Conservation (phyloP, 1,140 invertebrate genomes). For the Trichonephila clavata region DNA sequence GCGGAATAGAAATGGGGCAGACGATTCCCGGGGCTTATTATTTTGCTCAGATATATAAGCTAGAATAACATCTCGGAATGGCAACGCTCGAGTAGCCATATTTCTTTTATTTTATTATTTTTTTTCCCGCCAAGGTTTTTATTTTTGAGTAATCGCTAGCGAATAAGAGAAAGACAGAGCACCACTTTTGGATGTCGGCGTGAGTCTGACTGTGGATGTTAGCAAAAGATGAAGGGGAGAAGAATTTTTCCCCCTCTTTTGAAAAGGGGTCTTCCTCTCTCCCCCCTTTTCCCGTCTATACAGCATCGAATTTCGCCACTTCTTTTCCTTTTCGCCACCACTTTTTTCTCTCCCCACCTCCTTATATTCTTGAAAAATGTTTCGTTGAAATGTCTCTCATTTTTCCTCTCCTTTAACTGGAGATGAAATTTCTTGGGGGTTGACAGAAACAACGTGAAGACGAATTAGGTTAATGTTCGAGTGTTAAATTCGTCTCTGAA, state of each 20-base stretch:
- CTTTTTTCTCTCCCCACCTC: neutral
- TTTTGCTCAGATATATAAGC: conserved; percentile 31
- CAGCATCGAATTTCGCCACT: conserved; percentile 64
- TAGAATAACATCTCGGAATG: conserved; percentile 20
- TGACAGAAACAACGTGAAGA: conserved; percentile 63
- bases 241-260: neutral
- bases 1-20: conserved; percentile 20
- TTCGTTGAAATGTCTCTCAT: conserved; percentile 52
- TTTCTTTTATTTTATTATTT: neutral
- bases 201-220: conserved; percentile 38
- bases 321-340: neutral
- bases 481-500: conserved; percentile 55
- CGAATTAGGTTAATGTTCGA: conserved; percentile 67
- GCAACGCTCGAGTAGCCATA: conserved; percentile 17
- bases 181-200: conserved; percentile 68
- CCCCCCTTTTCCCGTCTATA: neutral
- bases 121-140: neutral
- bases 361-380: conserved; percentile 36
- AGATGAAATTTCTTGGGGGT: conserved; percentile 66
- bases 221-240: conserved; percentile 40
- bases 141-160: conserved; percentile 59
- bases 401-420: neutral
- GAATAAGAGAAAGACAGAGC: conserved; percentile 71
- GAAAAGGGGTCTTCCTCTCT: neutral
- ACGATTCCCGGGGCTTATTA: conserved; percentile 29